Evolutionary conservation across 2,888 invertebrate genomes (phyloP), one percentile per base, ranked within the genome.

Genomic region (Ramazzottius varieornatus): DNA sequence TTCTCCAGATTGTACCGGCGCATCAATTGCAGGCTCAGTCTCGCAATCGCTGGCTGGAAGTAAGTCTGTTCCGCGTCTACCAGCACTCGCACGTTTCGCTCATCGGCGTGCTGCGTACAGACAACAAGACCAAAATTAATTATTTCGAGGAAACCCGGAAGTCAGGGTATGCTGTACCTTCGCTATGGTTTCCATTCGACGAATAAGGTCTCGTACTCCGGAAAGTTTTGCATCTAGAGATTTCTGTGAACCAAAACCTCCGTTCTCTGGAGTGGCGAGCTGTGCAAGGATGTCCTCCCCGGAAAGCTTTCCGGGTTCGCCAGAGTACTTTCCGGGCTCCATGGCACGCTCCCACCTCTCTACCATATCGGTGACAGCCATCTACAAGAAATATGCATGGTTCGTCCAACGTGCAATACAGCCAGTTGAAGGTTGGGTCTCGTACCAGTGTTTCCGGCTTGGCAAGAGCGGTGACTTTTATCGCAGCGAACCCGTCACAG

Each of bases 31-130:
- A 96, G 81, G 33, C 93, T 90, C 72, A 98, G 85, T 70, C 96
- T 84, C 64, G 90, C 89, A 72, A 99, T 98, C 66, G 96, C 98
- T 1, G 94, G 94, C 79, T 99, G 98, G 82, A 98, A 96, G 80
- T 98, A 98, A 0, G 94, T 91, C 79, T 98, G 98, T 76, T 98
- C 98, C 1, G 98, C 98, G 78, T 98, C 98, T 66, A 98, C 85
- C 96, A 98, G 96, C 73, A 98, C 84, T 71, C 96, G 83, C 1
- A 96, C 93, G 73, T 94, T 90, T 73, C 87, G 81, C 54, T 88
- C 87, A 71, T 85, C 83, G 0, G 92, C 93, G 70, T 86, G 83
- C 88, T 88, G 73, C 16, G 73, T 73, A 67, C 54, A 29, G n/a
- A 54, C 8, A 29, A 24, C 8, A n/a, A 13, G 4, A 8, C 16